Evolutionary conservation across 2,888 invertebrate species (phyloP).

Genomic region (Ormyrus labotus): DNA sequence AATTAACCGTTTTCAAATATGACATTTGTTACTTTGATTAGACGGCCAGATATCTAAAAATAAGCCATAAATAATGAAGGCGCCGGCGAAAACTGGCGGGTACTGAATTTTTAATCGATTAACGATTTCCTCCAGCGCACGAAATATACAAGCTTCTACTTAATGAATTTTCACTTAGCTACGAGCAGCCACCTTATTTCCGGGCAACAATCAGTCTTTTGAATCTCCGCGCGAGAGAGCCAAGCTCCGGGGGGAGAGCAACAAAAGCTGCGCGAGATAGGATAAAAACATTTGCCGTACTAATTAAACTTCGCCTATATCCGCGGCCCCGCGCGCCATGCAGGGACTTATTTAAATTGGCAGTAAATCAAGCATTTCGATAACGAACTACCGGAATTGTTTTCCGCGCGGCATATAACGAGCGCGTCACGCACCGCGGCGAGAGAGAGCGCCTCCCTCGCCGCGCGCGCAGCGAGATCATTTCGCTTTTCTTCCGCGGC

Average conservation of each 20-base stretch:
- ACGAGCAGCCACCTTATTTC: not conserved
- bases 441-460: not conserved
- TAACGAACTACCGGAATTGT: constrained; percentile 55
- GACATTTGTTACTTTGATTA: too few relatives aligned
- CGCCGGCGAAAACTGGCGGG: too few relatives aligned
- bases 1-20: too few relatives aligned
- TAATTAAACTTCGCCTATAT: constrained; percentile 49
- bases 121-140: too few relatives aligned
- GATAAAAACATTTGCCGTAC: constrained; percentile 45
- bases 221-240: constrained; percentile 26
- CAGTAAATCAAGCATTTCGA: constrained; percentile 53
- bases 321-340: not conserved
- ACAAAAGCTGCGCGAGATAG: constrained; percentile 24
- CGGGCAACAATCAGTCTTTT: constrained; percentile 2
- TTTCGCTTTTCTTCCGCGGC: constrained; percentile 34
- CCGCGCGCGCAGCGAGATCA: constrained; percentile 11
- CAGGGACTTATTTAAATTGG: constrained; percentile 49
- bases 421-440: constrained; percentile 14
- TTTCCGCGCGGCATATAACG: constrained; percentile 36
- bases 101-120: too few relatives aligned
- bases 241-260: not conserved
- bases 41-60: too few relatives aligned
- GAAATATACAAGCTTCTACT: not conserved
- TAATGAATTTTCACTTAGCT: constrained; percentile 24
- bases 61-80: too few relatives aligned